phyloP scores from a whole-genome alignment of 2,113 vertebrate genomes.

The Cisticola juncidis region DNA sequence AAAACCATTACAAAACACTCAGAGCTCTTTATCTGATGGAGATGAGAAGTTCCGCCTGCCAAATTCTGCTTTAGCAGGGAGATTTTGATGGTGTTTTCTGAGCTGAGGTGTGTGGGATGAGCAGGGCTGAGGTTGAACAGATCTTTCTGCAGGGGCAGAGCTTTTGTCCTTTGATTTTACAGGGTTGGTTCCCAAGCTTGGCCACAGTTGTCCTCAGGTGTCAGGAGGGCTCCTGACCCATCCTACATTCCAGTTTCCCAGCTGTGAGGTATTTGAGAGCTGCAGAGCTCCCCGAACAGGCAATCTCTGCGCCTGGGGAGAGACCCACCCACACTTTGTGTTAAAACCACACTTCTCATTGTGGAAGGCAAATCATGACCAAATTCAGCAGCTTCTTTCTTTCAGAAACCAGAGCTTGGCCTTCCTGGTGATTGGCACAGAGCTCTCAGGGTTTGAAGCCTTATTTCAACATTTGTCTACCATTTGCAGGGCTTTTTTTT shows the following conservation, averaged over 20 bases:
- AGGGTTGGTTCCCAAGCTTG: neutral
- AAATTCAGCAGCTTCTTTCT: neutral
- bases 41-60: neutral
- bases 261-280: neutral
- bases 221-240: neutral
- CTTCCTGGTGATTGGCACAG: neutral
- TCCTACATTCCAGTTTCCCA: neutral
- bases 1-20: conserved; percentile 26
- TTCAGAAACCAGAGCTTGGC: neutral
- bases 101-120: neutral
- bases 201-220: neutral
- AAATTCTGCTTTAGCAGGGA: neutral
- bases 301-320: no score
- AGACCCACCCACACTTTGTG: neutral
- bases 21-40: conserved; percentile 39
- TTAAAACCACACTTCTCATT: neutral
- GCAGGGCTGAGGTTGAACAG: neutral
- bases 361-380: no score
- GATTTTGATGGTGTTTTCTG: neutral
- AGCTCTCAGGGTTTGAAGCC: neutral
- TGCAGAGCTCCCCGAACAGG: neutral
- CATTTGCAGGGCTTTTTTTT: neutral
- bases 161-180: neutral
- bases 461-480: neutral
- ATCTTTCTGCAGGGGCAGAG: neutral